Conservation (phyloP, 2,797 vertebrate species). For the Silurus lanzhouensis region DNA sequence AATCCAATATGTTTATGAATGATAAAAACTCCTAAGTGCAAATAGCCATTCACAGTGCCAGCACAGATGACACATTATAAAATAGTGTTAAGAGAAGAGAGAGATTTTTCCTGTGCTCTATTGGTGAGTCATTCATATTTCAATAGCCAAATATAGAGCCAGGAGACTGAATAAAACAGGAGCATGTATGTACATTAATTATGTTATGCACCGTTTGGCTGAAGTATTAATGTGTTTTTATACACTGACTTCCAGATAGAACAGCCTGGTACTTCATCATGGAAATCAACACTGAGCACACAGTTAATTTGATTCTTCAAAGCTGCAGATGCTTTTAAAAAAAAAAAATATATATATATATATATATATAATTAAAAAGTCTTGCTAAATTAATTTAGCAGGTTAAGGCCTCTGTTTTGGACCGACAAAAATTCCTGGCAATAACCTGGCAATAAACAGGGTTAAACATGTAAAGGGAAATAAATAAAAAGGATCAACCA, state of each 20-base stretch:
- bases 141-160: slow-evolving; percentile 60
- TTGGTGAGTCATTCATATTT: slow-evolving; percentile 71
- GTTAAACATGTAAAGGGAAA: slow-evolving; percentile 51
- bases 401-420: not conserved
- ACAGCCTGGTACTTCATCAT: slow-evolving; percentile 59
- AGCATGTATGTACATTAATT: slow-evolving; percentile 74
- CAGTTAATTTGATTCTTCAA: slow-evolving; percentile 55
- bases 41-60: slow-evolving; percentile 47
- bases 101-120: slow-evolving; percentile 60
- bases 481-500: slow-evolving; percentile 66
- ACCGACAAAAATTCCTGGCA: not conserved
- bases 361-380: not conserved
- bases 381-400: not conserved
- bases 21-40: slow-evolving; percentile 46
- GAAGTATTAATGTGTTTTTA: slow-evolving; percentile 67
- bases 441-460: not conserved
- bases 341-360: too few relatives aligned
- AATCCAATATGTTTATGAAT: slow-evolving; percentile 6
- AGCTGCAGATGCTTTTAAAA: slow-evolving; percentile 40
- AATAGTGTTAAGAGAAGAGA: slow-evolving; percentile 63
- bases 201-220: slow-evolving; percentile 61
- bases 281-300: slow-evolving; percentile 56
- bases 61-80: slow-evolving; percentile 62
- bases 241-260: slow-evolving; percentile 63
- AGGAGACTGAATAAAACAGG: slow-evolving; percentile 62